Conservation (phyloP, 2,888 invertebrate genomes). For the Coenonympha arcania region DNA sequence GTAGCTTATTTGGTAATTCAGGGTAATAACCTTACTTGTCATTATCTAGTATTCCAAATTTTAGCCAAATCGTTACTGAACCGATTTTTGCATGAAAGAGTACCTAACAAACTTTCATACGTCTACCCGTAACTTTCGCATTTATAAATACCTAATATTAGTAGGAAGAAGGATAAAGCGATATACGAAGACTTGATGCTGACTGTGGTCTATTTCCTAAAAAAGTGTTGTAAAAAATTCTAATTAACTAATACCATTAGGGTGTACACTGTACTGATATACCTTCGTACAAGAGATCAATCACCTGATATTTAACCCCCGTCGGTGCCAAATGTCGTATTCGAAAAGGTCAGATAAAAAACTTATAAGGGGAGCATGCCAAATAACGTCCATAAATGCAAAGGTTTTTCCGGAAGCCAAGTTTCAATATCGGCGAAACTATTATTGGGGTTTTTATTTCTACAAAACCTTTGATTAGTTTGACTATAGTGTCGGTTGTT, state of each 20-base stretch:
- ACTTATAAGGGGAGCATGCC: slow-evolving; percentile 17
- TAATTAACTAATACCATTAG: slow-evolving; percentile 27
- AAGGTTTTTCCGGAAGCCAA: slow-evolving; percentile 9
- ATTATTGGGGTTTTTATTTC: background rate
- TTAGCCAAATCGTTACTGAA: too few species aligned
- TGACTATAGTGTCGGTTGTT: background rate
- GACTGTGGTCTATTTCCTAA: too few species aligned
- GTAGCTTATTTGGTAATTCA: too few species aligned
- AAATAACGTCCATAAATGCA: slow-evolving; percentile 10
- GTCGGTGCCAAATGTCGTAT: slow-evolving; percentile 24
- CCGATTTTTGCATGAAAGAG: too few species aligned
- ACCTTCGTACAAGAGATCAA: slow-evolving; percentile 21
- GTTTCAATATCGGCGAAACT: slow-evolving; percentile 7
- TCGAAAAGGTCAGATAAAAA: slow-evolving; percentile 23
- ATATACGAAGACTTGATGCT: too few species aligned
- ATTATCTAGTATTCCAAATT: too few species aligned
- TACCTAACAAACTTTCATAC: too few species aligned
- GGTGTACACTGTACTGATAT: slow-evolving; percentile 16
- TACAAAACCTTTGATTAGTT: background rate
- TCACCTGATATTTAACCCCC: slow-evolving; percentile 26
- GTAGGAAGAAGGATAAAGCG: too few species aligned
- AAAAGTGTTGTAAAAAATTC: slow-evolving; percentile 8
- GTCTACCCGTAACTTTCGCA: too few species aligned
- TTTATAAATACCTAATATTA: too few species aligned
- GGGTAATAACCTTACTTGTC: too few species aligned